A percentile compares a stretch with the other conserved stretches of the same genome.
These are phyloP conservation scores for Drosophila affinis DNA, from an alignment of 2,888 invertebrate species.

Conservation along the genomic window DNA sequence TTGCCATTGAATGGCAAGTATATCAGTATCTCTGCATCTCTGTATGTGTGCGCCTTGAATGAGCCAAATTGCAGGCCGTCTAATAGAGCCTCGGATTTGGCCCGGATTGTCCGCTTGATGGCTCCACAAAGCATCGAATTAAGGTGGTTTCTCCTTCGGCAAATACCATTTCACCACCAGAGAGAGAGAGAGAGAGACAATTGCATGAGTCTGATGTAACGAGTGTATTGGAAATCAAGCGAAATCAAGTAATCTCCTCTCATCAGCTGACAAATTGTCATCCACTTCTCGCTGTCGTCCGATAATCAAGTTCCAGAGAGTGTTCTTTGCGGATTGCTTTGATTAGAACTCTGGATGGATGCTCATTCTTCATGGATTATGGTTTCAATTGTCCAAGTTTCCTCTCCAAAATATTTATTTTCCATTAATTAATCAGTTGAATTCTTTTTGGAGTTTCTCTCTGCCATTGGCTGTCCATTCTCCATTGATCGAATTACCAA, in stretches of 20 bases:
- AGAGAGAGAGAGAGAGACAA: neutral
- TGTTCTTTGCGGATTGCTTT: neutral
- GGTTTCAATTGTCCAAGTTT: too few relatives aligned
- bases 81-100: conserved; percentile 34
- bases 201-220: too few relatives aligned
- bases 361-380: too few relatives aligned
- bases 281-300: neutral
- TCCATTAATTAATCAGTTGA: conserved; percentile 28
- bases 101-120: conserved; percentile 23
- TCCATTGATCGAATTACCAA: conserved; percentile 28
- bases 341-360: too few relatives aligned
- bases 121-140: conserved; percentile 36
- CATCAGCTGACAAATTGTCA: conserved; percentile 1
- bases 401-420: neutral
- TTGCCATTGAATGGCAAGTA: conserved; percentile 23
- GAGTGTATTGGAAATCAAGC: neutral
- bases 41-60: conserved; percentile 17
- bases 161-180: neutral
- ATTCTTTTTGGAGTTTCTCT: conserved; percentile 1
- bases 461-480: conserved; percentile 5
- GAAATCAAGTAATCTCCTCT: neutral
- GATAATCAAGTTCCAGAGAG: neutral
- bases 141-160: conserved; percentile 6
- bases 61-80: conserved; percentile 45
- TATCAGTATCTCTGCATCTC: neutral